These are phyloP conservation scores for Elegia similella DNA, from an alignment of 2,888 invertebrate species.

Conservation along the genomic window DNA sequence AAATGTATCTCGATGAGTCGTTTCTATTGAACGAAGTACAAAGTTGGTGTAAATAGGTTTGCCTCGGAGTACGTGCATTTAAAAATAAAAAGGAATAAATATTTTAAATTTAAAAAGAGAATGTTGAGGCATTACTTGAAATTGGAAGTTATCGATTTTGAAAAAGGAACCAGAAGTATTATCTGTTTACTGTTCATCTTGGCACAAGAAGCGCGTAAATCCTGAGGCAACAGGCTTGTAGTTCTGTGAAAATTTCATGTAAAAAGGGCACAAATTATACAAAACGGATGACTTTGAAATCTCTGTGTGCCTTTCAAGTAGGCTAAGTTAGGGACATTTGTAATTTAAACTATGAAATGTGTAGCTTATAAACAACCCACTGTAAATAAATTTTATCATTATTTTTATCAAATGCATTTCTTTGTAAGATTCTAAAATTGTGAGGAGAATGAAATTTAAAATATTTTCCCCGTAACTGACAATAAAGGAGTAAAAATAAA, in stretches of 20 bases:
- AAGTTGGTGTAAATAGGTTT: slow-evolving; percentile 30
- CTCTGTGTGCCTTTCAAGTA: slow-evolving; percentile 60
- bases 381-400: slow-evolving; percentile 78
- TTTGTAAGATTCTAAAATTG: slow-evolving; percentile 67
- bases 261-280: slow-evolving; percentile 43
- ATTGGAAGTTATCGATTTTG: neutral
- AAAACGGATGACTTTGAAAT: slow-evolving; percentile 32
- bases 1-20: slow-evolving; percentile 27
- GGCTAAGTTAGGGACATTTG: slow-evolving; percentile 51
- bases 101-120: neutral
- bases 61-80: slow-evolving; percentile 19
- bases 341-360: slow-evolving; percentile 66
- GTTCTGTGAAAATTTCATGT: slow-evolving; percentile 25
- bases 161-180: neutral
- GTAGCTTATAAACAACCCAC: slow-evolving; percentile 37
- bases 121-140: neutral
- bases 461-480: slow-evolving; percentile 77
- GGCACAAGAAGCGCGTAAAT: slow-evolving; percentile 8
- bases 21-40: slow-evolving; percentile 41
- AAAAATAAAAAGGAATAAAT: neutral
- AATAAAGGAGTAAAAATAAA: slow-evolving; percentile 75
- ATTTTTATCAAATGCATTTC: slow-evolving; percentile 79
- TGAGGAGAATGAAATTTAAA: slow-evolving; percentile 73
- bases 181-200: neutral
- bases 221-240: slow-evolving; percentile 13